A percentile compares a stretch with the other conserved stretches of the same genome.
phyloP scores from a whole-genome alignment of 2,797 vertebrate species.

The Halcyon leucocephala region DNA sequence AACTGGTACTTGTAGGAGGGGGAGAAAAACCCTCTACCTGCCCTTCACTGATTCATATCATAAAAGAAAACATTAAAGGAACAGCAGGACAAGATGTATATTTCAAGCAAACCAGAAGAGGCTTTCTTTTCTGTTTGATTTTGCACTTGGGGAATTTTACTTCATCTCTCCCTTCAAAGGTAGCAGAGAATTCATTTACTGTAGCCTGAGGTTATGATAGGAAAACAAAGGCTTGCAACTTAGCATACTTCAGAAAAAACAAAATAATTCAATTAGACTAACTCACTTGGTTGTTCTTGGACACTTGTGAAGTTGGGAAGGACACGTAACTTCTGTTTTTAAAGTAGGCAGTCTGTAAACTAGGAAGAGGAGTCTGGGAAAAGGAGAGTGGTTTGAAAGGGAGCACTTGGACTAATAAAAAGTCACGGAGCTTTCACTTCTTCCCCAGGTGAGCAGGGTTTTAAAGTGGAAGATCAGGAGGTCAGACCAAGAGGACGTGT shows the following conservation, averaged over 20 bases:
- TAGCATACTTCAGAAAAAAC: constrained; percentile 76
- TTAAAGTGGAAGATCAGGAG: not conserved
- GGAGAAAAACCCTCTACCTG: constrained; percentile 60
- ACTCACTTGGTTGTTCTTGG: constrained; percentile 74
- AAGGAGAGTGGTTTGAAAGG: not conserved
- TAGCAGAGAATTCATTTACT: constrained; percentile 88
- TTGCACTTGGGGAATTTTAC: constrained; percentile 86
- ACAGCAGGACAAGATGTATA: constrained; percentile 81
- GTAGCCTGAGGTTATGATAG: constrained; percentile 81
- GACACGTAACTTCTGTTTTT: not conserved
- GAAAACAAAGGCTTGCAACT: constrained; percentile 84
- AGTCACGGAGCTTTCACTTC: not conserved
- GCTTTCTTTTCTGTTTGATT: constrained; percentile 87
- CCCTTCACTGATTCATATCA: constrained; percentile 80
- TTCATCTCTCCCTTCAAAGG: constrained; percentile 87
- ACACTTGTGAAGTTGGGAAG: constrained; percentile 55
- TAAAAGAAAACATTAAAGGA: constrained; percentile 83
- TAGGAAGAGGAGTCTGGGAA: not conserved
- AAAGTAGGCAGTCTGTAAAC: not conserved
- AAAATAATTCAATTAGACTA: constrained; percentile 84
- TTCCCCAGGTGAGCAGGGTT: not conserved
- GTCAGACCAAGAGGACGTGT: constrained; percentile 7
- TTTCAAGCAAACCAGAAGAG: constrained; percentile 83
- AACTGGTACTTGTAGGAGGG: not conserved
- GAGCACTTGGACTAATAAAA: not conserved